Evolutionary conservation across 2,888 invertebrate genomes (phyloP).

Genomic region (Cosmopolites sordidus): DNA sequence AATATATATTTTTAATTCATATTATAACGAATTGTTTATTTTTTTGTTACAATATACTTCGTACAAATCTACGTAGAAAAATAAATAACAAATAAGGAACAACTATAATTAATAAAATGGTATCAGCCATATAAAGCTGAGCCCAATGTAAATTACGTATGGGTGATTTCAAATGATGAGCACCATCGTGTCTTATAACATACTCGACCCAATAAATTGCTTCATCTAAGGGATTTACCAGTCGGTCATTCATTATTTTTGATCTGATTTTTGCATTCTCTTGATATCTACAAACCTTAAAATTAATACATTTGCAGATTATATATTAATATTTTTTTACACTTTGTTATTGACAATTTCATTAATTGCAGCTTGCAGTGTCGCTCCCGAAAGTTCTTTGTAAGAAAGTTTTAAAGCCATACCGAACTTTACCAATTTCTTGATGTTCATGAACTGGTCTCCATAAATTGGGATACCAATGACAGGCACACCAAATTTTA

Average conservation of each 20-base stretch:
- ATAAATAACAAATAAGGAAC: neutral
- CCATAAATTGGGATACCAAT: conserved; percentile 32
- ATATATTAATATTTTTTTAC: conserved; percentile 26
- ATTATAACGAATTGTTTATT: too few relatives aligned
- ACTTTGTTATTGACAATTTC: conserved; percentile 29
- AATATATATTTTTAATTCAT: too few relatives aligned
- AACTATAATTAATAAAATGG: neutral
- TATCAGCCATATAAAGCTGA: conserved; percentile 12
- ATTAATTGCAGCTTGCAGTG: conserved; percentile 2
- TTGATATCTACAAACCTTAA: conserved; percentile 26
- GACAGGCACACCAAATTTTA: conserved; percentile 31
- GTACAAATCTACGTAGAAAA: neutral
- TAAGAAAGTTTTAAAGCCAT: conserved; percentile 13
- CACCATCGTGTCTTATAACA: conserved; percentile 34
- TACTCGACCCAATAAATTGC: conserved; percentile 37
- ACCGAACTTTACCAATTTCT: conserved; percentile 3
- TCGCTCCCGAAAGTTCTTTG: conserved; percentile 6
- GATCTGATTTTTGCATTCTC: conserved; percentile 31
- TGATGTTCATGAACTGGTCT: conserved; percentile 31
- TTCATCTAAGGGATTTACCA: conserved; percentile 31
- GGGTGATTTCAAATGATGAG: conserved; percentile 26
- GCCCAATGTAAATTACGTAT: conserved; percentile 7
- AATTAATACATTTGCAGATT: neutral
- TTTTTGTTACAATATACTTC: too few relatives aligned
- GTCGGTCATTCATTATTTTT: conserved; percentile 31